Evolutionary conservation across 2,113 vertebrate species (phyloP).

Genomic region (Thalassoma bifasciatum): DNA sequence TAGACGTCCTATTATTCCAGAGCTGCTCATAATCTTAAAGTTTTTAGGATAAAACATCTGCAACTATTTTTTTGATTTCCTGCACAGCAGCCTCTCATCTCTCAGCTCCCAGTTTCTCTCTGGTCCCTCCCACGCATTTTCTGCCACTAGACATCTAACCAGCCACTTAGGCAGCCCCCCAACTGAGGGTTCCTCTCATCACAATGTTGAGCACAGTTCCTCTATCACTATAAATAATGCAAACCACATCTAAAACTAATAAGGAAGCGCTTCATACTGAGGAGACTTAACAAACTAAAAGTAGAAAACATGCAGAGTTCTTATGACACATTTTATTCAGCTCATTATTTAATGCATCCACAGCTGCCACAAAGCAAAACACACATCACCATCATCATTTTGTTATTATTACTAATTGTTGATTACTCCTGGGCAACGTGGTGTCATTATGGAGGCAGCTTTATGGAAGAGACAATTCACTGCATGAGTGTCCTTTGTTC

Average conservation of each 20-base stretch:
- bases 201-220: slow-evolving; percentile 33
- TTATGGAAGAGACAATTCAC: slow-evolving; percentile 6
- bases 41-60: slow-evolving; percentile 15
- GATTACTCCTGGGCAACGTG: slow-evolving; percentile 9
- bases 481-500: slow-evolving; percentile 29
- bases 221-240: slow-evolving; percentile 72
- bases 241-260: slow-evolving; percentile 59
- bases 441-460: neutral
- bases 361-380: neutral
- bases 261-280: slow-evolving; percentile 24
- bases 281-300: slow-evolving; percentile 26
- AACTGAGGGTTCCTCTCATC: slow-evolving; percentile 47
- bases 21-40: neutral
- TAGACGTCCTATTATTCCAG: too few relatives aligned
- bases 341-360: neutral
- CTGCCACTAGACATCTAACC: slow-evolving; percentile 52
- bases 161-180: slow-evolving; percentile 48
- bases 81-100: slow-evolving; percentile 5
- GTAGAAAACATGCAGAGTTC: slow-evolving; percentile 6
- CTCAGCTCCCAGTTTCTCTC: slow-evolving; percentile 22
- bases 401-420: neutral
- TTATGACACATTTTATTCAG: slow-evolving; percentile 29
- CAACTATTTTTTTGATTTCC: slow-evolving; percentile 14
- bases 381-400: neutral
- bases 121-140: slow-evolving; percentile 48